Base-by-base conservation (phyloP, 2,888 invertebrate species). In the Suillia variegata region DNA sequence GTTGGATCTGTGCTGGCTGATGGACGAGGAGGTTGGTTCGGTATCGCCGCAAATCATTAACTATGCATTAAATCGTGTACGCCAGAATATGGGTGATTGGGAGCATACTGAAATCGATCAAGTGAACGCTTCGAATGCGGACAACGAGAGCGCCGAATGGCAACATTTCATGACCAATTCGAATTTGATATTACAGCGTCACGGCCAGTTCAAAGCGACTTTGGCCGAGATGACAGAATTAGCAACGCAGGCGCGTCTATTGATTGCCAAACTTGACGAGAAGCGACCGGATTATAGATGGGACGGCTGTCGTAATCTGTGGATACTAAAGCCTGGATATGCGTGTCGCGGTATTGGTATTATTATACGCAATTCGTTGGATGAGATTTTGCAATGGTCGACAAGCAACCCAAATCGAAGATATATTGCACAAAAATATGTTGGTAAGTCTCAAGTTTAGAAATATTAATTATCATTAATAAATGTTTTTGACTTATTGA, bases 341-440 rank as follows among this genome's bases (percentile, higher is more conserved):
- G 88, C 90, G 66, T 92, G 91, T 26, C 85, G 94, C 71, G 95
- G 95, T 0, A 84, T 89, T 76, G 95, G 94, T 2, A 95, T 96
- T 65, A 86, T 88, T 65, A 87, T 95, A 78, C 90, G 91, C 67
- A 88, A 90, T 70, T 87, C 88, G 64, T 82, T 94, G 60, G 87
- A 87, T 60, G 89, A 89, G 49, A 91, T 95, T 65, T 81, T 89
- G 61, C 87, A 87, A 47, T 83, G 87, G 69, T 80, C 89, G 2
- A 84, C 84, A 24, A 85, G 83, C 56, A 84, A 87, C 56, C 85
- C 84, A 52, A 84, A 84, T 60, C 79, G 85, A 65, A 86, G 88
- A 83, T 94, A 90, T 80, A 88, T 95, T 24, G 88, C 93, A 8
- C 95, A 96, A 80, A 96, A 96, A 83, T 96, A 96, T 76, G 93